Evolutionary conservation across 2,113 vertebrate species (phyloP), one percentile per base, ranked within the genome.

Genomic region (Hyperopisus bebe): DNA sequence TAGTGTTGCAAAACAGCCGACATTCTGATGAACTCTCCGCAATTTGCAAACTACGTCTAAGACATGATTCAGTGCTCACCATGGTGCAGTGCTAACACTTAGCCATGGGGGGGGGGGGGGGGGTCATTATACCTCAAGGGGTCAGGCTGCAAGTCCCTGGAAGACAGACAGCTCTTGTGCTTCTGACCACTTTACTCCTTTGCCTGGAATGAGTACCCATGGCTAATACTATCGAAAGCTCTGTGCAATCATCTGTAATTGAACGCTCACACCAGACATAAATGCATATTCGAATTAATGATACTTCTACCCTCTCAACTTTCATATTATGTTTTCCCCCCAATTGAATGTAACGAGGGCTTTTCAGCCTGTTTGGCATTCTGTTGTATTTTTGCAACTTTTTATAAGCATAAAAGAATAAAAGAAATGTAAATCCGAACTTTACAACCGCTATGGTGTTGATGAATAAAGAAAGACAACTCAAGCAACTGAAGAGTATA

Each of bases 211-310:
- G 19, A 84, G 19, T 84, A 10, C 24, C 9, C 42, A 5, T 51
- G 48, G 15, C 48, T 53, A 53, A 86, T 47, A 15, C 85, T 19
- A n/a, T 53, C 39, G 74, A 48, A 42, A 77, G 46, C 39, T 77
- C 39, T 77, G 88, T 48, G 66, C 46, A 74, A 48, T 88, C 39
- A 70, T 82, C 27, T 89, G 70, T 82, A 89, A 53, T 82, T 82
- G 47, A 89, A 82, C 74, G 19, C 74, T 53, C 66, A 80, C n/a
- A 47, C 39, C 44, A 47, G 39, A 47, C 21, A 84, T 46, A 84
- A 47, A 19, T 50, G 47, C 27, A 35, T 70, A 77, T 89, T 62
- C 27, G 55, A 9, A 5, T 24, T n/a, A 82, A 77, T 77, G 66
- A 70, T 48, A 89, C 27, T 47, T 80, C 46, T 42, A 82, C 74